These are phyloP conservation scores for Eonycteris spelaea DNA, from an alignment of 2,113 vertebrate species.

Conservation along the genomic window DNA sequence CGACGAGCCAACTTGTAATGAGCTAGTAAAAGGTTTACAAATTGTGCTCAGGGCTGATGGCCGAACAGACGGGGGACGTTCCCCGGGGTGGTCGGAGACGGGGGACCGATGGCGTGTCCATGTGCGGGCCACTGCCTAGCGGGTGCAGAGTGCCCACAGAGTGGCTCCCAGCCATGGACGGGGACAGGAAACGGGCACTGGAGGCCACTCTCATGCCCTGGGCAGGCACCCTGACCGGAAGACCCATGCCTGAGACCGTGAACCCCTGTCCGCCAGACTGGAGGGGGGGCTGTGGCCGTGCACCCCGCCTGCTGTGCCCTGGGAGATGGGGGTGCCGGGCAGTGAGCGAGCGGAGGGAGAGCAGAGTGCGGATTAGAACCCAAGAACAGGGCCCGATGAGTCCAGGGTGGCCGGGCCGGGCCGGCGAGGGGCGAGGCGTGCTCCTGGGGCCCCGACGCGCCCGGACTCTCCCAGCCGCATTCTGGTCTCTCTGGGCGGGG, in stretches of 20 bases:
- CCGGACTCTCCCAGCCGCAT: neutral
- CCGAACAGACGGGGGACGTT: neutral
- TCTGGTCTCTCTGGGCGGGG: constrained; percentile 54
- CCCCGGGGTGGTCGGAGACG: fast-evolving
- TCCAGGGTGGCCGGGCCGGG: neutral
- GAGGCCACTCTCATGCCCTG: neutral
- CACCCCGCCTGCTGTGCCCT: neutral
- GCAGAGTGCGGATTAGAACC: neutral
- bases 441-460: neutral
- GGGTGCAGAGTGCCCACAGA: too few relatives aligned
- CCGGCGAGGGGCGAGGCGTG: constrained; percentile 25
- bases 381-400: neutral
- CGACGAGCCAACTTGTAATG: neutral
- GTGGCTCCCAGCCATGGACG: too few relatives aligned
- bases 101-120: neutral
- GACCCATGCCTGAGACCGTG: neutral
- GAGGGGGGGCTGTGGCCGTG: neutral
- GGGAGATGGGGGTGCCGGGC: neutral
- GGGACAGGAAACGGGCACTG: fast-evolving
- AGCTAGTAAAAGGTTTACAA: neutral
- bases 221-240: neutral
- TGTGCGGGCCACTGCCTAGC: neutral
- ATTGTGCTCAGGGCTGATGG: too few relatives aligned
- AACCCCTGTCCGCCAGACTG: neutral
- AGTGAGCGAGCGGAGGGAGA: neutral